Evolutionary conservation across 2,113 vertebrate species (phyloP), one percentile per base, ranked within the genome.

Genomic region (Tupaia tana): DNA sequence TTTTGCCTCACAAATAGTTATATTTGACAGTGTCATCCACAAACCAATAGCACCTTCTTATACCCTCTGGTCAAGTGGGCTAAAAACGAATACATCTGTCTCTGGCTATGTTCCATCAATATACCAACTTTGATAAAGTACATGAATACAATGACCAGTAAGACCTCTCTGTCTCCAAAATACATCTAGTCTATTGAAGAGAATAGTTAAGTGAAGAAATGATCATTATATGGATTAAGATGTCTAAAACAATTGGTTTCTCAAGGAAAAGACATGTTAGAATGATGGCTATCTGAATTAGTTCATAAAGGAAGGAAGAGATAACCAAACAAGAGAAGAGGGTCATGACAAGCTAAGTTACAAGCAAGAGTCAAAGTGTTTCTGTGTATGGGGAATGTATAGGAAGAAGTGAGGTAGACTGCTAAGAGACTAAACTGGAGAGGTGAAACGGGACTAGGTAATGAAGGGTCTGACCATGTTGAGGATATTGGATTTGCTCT

Each of bases 1-100:
- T 79, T 95, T 96, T 93, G 5, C 88, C 63, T 70, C 2, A 6
- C n/a, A 80, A 89, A 87, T 87, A 82, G 64, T 86, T 91, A 59
- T 58, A 79, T 78, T 92, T 94, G 54, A 86, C 34, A 78, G 22
- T 88, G 31, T 82, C 63, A 82, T 93, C 95, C 88, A 75, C 8
- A 84, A 91, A 89, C 43, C 59, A 90, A 14, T 61, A 89, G 1
- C 14, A 73, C 25, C 66, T 85, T 93, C 54, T 90, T 29, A n/a
- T 82, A 84, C 61, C 12, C 80, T 25, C 27, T 85, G 15, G n/a
- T 71, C 16, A 80, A 61, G 25, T 54, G 73, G 58, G 25, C 15
- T 67, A 67, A 69, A 71, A 92, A 70, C 9, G 80, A 77, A 90
- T 18, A 86, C 59, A 83, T 92, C 25, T 70, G 8, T 54, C 63